Evolutionary conservation across 2,888 invertebrate genomes (phyloP), one percentile per base, ranked within the genome.

Genomic region (Drosophila subsilvestris): DNA sequence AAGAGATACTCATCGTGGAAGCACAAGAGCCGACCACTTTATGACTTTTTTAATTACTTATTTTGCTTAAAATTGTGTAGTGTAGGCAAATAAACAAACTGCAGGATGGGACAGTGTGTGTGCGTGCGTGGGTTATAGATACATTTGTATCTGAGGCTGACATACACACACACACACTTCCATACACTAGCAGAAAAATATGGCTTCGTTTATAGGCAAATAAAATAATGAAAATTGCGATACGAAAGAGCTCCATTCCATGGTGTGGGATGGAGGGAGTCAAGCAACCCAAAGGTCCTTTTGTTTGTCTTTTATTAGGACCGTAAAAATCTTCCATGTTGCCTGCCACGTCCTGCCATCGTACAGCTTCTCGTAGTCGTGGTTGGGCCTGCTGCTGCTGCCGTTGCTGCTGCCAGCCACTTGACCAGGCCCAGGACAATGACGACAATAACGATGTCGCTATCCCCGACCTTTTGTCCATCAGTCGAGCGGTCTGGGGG

Each of bases 171-270:
- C 27, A 53, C 42, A 55, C 59, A 63, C 58, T 48, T 48, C 49
- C 51, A 70, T 81, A 84, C 75, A 82, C 80, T 86, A 57, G 67
- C 70, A 57, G 74, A 72, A 75, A 86, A 80, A 85, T 90, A 89
- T 86, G 79, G 79, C 80, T 87, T 80, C 88, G 86, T 91, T 91
- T 90, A 91, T 91, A 78, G 87, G 85, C 86, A 88, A 91, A 91
- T 91, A 91, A 91, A 91, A 90, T 91, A 90, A 91, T 91, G 90
- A 86, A 90, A 91, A 91, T 90, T 86, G 86, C 90, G 80, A 86
- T 88, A 86, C 85, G 81, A 87, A 80, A 89, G 86, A 72, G 79
- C 70, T 80, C 80, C 74, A 63, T 54, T 65, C 59, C 14, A 22
- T 55, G 42, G n/a, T n/a, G n/a, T n/a, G n/a, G 50, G 25, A 48